Base-by-base conservation (phyloP, 64 coral and sea anemone genomes). In the Platygyra sinensis region DNA sequence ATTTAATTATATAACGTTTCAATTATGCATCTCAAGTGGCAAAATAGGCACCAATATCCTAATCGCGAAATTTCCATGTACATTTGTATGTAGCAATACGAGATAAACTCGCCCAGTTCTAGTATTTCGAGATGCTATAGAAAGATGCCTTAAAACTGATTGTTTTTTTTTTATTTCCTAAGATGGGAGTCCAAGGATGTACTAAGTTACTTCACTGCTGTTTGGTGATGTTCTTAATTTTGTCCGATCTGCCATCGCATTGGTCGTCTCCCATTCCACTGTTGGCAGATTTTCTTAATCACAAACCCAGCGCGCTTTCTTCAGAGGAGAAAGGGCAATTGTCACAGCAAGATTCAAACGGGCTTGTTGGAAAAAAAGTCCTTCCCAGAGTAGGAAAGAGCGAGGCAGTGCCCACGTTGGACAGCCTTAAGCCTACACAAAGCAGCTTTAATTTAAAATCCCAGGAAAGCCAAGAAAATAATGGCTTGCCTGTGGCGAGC, bases 11-110 rank as follows among this genome's bases (percentile, higher is more conserved):
- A 36, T 80, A 80, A 52, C 61, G 62, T 83, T 83, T 25, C 62
- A 83, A 83, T 65, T 83, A 38, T 67, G 62, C 32, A 36, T 82
- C 24, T 85, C 62, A 85, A 85, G 81, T 85, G 81, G 5, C 24
- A 49, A 85, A 71, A 71, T 15, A 69, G 42, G 12, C 22, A 28
- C 62, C 38, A 85, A 69, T 85, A 71, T 71, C 18, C 52, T 39
- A 28, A 32, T 71, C 81, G 39, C 57, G 60, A 82, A 81, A 15
- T 17, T 81, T 81, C 79, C 32, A 81, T 57, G 79, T 81, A 67
- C 14, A 51, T 69, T 51, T 10, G 22, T 11, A 11, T 2, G 65
- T 25, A n/a, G 9, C 65, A 69, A 69, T 69, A 69, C 65, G 10
- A 69, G 65, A 27, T 69, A 69, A 69, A 69, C 15, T 57, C 54